Evolutionary conservation across 2,113 vertebrate species (phyloP).

Genomic region (Circaetus gallicus): DNA sequence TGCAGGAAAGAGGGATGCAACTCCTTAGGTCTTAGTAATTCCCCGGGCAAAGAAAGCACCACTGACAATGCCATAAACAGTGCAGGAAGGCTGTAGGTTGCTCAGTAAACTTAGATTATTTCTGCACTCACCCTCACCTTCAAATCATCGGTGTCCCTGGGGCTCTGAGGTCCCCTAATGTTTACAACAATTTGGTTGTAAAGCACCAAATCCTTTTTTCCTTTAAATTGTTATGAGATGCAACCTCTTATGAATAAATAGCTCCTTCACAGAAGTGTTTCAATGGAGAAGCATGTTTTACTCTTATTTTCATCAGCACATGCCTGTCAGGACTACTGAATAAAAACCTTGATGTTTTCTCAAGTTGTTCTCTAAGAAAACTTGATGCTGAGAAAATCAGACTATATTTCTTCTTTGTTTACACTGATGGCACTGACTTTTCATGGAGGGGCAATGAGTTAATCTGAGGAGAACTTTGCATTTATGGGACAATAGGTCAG

Average conservation of each 20-base stretch:
- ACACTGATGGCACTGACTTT: background rate
- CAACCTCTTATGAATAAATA: background rate
- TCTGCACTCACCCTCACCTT: background rate
- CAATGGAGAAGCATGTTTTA: background rate
- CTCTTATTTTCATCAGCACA: background rate
- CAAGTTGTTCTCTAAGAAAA: background rate
- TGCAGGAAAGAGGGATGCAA: background rate
- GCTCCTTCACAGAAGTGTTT: background rate
- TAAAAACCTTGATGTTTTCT: background rate
- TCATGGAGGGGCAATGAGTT: background rate
- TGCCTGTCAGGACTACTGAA: background rate
- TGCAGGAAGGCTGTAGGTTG: background rate
- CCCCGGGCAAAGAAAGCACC: background rate
- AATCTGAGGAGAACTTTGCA: background rate
- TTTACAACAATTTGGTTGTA: background rate
- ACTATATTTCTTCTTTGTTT: conserved; percentile 22
- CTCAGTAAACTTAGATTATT: background rate
- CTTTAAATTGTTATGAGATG: background rate
- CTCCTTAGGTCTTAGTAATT: background rate
- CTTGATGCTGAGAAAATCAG: background rate
- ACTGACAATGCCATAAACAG: background rate
- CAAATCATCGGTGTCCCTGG: background rate
- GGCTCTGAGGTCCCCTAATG: background rate
- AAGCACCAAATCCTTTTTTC: background rate
- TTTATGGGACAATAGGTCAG: conserved; percentile 45